These are phyloP conservation scores for Chesias legatella DNA, from an alignment of 2,888 invertebrate species.

Conservation along the genomic window DNA sequence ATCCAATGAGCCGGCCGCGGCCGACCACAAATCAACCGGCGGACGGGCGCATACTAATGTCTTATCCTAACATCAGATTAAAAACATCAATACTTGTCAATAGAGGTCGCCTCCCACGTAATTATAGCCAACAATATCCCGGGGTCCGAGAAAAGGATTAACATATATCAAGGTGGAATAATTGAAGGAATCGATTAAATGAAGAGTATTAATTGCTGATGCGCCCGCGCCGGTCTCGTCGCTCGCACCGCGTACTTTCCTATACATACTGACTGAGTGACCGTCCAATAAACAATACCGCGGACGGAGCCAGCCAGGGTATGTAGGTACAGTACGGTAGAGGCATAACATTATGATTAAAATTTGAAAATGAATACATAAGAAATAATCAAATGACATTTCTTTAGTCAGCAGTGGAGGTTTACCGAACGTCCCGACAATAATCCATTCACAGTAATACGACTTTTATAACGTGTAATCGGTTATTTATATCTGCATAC, in stretches of 20 bases:
- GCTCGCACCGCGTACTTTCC: no score
- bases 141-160: constrained; percentile 72
- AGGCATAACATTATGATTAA: no score
- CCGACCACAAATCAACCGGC: constrained; percentile 73
- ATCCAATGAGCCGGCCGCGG: constrained; percentile 71
- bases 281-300: constrained; percentile 33
- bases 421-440: no score
- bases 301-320: no score
- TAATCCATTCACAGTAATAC: no score
- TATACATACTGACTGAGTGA: no score
- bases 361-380: no score
- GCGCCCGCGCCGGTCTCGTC: constrained; percentile 60
- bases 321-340: no score
- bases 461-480: no score
- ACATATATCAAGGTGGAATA: constrained; percentile 78
- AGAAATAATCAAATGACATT: no score
- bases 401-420: no score
- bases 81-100: constrained; percentile 80
- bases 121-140: constrained; percentile 78
- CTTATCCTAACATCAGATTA: constrained; percentile 80
- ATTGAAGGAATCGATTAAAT: constrained; percentile 80
- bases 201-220: constrained; percentile 79
- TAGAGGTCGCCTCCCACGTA: constrained; percentile 78
- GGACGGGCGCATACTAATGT: constrained; percentile 74
- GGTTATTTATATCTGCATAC: no score